Base-by-base conservation (phyloP, 1,140 invertebrate genomes). In the Meloidogyne hapla region DNA sequence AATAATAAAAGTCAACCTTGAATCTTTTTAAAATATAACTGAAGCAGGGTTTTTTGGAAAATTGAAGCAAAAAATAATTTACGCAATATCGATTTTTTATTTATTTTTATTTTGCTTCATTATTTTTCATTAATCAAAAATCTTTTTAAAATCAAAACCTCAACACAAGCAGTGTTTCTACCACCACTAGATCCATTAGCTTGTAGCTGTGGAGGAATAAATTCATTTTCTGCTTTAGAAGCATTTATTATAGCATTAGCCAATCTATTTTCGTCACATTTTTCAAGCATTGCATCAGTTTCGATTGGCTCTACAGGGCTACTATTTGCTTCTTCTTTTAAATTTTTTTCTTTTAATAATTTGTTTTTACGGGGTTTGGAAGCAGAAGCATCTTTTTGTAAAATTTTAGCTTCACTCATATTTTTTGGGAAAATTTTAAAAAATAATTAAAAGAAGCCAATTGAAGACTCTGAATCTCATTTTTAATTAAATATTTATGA, bases 111-210 rank as follows among this genome's bases (percentile, higher is more conserved):
- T 21, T n/a, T 68, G 23, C 66, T 33, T 40, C 2, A 23, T 38
- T 21, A 23, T 25, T 45, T 38, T 33, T 25, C 0, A n/a, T n/a
- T n/a, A n/a, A n/a, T n/a, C n/a, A n/a, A 21, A 56, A 9, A 73
- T 38, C 15, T 63, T 61, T 10, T 64, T 33, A 33, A 61, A n/a
- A 40, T 40, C 23, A 73, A 28, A 26, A 64, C 64, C 56, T 73
- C 64, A 62, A 61, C 45, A 23, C 40, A 48, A 3, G 45, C 69
- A 25, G 56, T 64, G 48, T 26, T 61, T 45, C 13, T 25, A 15
- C 28, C 40, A 2, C 71, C 71, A 38, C 56, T 73, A 5, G 48
- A 65, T 21, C 71, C 71, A 38, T 73, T 72, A 33, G 70, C 71
- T 23, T 25, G 21, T 38, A 64, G 15, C 33, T 56, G 45, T 10